These are phyloP conservation scores for Lasioglossum calceatum DNA, from an alignment of 2,888 invertebrate genomes.

Conservation along the genomic window DNA sequence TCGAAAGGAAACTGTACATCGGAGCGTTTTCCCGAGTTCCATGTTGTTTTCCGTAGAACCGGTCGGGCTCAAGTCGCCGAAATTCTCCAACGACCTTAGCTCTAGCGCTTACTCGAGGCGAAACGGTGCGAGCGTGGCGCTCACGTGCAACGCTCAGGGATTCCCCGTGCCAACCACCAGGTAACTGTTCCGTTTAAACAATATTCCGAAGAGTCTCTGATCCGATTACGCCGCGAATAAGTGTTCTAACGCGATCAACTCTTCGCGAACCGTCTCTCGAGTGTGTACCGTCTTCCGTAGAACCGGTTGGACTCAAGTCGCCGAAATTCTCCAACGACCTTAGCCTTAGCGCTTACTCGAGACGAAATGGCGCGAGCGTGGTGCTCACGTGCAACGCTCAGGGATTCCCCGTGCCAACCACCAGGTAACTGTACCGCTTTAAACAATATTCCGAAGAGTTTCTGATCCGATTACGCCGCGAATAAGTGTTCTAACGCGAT, in stretches of 20 bases:
- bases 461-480: background rate
- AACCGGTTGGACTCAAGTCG: slow-evolving; percentile 89
- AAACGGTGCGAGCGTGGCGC: slow-evolving; percentile 79
- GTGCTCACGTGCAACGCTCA: slow-evolving; percentile 86
- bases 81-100: slow-evolving; percentile 88
- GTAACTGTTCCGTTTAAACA: slow-evolving; percentile 83
- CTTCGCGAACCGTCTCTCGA: no score
- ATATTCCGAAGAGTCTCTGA: no score
- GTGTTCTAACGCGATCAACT: no score
- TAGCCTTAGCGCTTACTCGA: slow-evolving; percentile 87
- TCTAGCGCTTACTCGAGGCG: slow-evolving; percentile 86
- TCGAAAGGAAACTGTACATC: background rate
- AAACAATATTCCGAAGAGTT: background rate
- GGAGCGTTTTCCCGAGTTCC: background rate
- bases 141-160: slow-evolving; percentile 87
- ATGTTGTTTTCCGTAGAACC: slow-evolving; percentile 85
- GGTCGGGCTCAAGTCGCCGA: slow-evolving; percentile 89
- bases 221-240: no score
- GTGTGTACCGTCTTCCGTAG: slow-evolving; percentile 84
- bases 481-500: background rate
- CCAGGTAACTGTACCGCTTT: slow-evolving; percentile 86
- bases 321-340: slow-evolving; percentile 88
- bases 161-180: slow-evolving; percentile 89
- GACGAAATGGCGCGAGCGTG: slow-evolving; percentile 80
- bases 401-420: slow-evolving; percentile 89